Evolutionary conservation across 1,140 invertebrate species (phyloP), one percentile per base, ranked within the genome.

Genomic region (Harpegnathos saltator): DNA sequence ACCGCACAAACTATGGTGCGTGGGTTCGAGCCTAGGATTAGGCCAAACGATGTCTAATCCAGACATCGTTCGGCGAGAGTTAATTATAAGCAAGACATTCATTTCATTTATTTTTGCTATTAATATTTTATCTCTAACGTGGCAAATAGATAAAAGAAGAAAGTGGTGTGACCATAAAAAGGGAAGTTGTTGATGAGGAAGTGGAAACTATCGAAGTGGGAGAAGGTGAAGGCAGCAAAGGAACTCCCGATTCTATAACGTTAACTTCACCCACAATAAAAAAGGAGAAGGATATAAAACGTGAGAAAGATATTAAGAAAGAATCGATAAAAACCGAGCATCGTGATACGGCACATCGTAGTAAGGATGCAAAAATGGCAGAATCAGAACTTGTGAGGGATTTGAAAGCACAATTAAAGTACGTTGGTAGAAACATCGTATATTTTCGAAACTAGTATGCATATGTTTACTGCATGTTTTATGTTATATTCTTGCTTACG

Each of bases 401-500:
- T 92, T 95, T 99, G 24, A 97, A 98, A 92, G 96, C 97, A 77
- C 98, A 99, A 94, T 95, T 99, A 15, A 99, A 99, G 98, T 98
- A 95, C 44, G 85, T 73, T 44, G 15, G 12, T 0, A 11, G 22
- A 61, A 2, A 66, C 48, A n/a, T 44, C 22, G 1, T 33, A 1
- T 5, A 50, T 26, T 71, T 24, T 63, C 17, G 3, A 52, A 19
- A 33, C 29, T 33, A 26, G 11, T 11, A 44, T 44, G 38, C 0
- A 11, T 44, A 44, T 44, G 38, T n/a, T n/a, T 33, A 33, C 29
- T 33, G 29, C 29, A 5, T 5, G 1, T 5, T 33, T 33, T 33
- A 33, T 3, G 1, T 33, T 33, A 33, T 1, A 33, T 33, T 33
- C 5, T 33, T 33, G 29, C 29, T 33, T 33, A 33, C 5, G 29